These are phyloP conservation scores for Rhamphomyia laevipes DNA, from an alignment of 2,888 invertebrate species.

Conservation along the genomic window DNA sequence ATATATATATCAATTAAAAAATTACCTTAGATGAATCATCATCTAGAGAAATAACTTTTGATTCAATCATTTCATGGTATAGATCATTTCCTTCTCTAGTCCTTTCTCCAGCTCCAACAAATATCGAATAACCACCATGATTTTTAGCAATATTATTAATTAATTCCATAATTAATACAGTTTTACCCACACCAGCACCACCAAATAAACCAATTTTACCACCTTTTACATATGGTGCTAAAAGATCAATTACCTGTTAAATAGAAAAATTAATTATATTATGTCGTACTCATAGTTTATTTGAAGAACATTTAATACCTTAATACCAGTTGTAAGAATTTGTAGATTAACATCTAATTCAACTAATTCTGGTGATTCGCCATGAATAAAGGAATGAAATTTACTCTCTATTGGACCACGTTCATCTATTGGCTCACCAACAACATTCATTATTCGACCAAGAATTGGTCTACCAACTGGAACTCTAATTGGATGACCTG, in stretches of 20 bases:
- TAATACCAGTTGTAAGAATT: constrained; percentile 83
- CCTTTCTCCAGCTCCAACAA: constrained; percentile 91
- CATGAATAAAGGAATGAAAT: constrained; percentile 71
- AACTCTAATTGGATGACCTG: constrained; percentile 77
- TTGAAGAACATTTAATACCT: constrained; percentile 43
- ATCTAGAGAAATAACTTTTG: constrained; percentile 80
- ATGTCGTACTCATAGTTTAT: neutral
- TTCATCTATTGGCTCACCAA: constrained; percentile 74
- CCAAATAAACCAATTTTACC: constrained; percentile 91
- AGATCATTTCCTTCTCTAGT: constrained; percentile 92
- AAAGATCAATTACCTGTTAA: constrained; percentile 69
- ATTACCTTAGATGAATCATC: constrained; percentile 68
- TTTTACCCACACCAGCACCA: constrained; percentile 91
- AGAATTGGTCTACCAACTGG: constrained; percentile 84
- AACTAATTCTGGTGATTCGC: constrained; percentile 81
- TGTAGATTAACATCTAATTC: constrained; percentile 88
- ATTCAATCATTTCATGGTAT: constrained; percentile 93
- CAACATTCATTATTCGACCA: constrained; percentile 89
- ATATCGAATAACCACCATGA: constrained; percentile 92
- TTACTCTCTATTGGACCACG: constrained; percentile 75
- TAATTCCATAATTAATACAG: constrained; percentile 91
- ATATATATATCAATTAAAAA: neutral
- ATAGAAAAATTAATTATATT: neutral
- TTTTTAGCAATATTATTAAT: constrained; percentile 94
- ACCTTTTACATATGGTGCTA: constrained; percentile 88